Evolutionary conservation across 2,888 invertebrate genomes (phyloP), one percentile per base, ranked within the genome.

Genomic region (Diarsia dahlii): DNA sequence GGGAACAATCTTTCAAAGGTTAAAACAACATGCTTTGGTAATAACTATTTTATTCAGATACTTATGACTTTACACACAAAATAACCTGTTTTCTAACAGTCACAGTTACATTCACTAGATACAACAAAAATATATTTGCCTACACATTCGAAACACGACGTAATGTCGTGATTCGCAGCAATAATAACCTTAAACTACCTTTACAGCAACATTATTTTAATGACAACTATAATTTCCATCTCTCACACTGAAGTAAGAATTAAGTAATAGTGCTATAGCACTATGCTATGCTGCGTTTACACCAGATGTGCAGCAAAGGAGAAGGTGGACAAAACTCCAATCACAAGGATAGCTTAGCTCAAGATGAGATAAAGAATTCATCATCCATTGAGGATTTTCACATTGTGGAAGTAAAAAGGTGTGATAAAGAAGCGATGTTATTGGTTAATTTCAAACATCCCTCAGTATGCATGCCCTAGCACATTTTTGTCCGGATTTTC

Each of bases 1-100:
- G n/a, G 45, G n/a, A 1, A 4, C 4, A 3, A 63, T 63, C 12
- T 45, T 45, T n/a, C n/a, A 62, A 63, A 63, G n/a, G 3, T n/a
- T 63, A 23, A 63, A 45, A 63, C 6, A 46, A 39, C n/a, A 23
- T 20, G 10, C 18, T 50, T 50, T 15, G 39, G 39, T 45, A 73
- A 73, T 63, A 15, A 45, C n/a, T 23, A 45, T 45, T 63, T 63
- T 63, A 63, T 63, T 63, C 9, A 63, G 45, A 45, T 45, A 63
- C n/a, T 15, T 45, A 4, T 8, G 18, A 60, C 9, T 60, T 58
- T 58, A 39, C 34, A 18, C 60, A 60, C 18, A 60, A 60, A 34
- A 60, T 18, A 34, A 28, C 8, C 58, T 58, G 28, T 34, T 18
- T 60, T 60, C 9, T 18, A 63, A 63, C 20, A n/a, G 34, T 20